A percentile compares a stretch with the other conserved stretches of the same genome.
Conservation (phyloP, 2,113 vertebrate genomes). For the Falcunculus frontatus region DNA sequence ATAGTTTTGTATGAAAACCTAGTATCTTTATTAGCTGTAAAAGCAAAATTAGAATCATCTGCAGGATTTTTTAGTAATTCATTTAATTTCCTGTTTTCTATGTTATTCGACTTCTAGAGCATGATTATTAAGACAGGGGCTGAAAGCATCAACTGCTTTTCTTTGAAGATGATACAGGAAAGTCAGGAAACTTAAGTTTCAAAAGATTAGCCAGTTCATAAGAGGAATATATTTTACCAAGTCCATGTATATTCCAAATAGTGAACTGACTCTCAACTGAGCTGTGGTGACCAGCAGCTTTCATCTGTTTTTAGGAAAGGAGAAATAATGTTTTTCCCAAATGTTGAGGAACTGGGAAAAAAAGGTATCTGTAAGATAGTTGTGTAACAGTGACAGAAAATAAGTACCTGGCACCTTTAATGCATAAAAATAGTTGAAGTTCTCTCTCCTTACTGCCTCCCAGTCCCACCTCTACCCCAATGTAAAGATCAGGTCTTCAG, state of each 20-base stretch:
- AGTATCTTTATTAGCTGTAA: constrained; percentile 55
- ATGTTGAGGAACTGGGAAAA: neutral
- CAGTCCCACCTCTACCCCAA: neutral
- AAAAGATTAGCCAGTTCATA: constrained; percentile 38
- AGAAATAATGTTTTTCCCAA: constrained; percentile 18
- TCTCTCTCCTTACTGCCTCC: neutral
- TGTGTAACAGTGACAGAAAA: constrained; percentile 31
- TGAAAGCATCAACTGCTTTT: neutral
- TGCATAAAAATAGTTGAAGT: neutral
- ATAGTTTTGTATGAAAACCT: neutral
- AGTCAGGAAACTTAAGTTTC: constrained; percentile 54
- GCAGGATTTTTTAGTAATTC: constrained; percentile 53
- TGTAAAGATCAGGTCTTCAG: neutral
- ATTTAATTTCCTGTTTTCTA: constrained; percentile 76
- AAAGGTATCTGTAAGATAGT: neutral
- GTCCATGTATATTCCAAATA: constrained; percentile 10
- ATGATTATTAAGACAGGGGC: neutral
- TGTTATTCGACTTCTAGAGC: constrained; percentile 55
- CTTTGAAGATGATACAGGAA: constrained; percentile 69
- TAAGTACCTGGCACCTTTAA: neutral
- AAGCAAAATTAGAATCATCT: constrained; percentile 61
- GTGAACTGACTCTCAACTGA: neutral
- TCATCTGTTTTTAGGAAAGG: neutral
- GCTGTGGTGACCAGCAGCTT: neutral
- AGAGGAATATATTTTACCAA: constrained; percentile 47